A percentile compares a stretch with the other conserved stretches of the same genome.
phyloP scores from a whole-genome alignment of 2,888 invertebrate genomes.

The Biston stratarius region DNA sequence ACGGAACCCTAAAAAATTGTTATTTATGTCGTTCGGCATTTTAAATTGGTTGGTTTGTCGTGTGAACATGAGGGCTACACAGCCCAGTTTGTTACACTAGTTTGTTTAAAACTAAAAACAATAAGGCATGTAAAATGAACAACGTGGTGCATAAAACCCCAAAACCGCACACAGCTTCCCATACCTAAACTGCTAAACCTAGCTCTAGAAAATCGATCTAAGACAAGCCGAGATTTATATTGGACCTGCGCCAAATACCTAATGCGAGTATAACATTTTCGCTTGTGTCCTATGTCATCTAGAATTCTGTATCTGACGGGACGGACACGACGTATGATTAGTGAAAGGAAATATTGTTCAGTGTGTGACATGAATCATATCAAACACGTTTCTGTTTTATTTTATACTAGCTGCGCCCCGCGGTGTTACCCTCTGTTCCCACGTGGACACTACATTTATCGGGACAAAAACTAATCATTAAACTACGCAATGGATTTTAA shows the following conservation, averaged over 20 bases:
- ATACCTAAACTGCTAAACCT: neutral
- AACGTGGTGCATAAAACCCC: neutral
- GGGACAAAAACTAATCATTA: too few species aligned
- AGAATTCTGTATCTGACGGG: neutral
- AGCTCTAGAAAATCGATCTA: neutral
- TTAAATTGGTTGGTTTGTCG: too few species aligned
- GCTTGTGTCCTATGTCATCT: slow-evolving; percentile 1
- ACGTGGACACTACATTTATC: too few species aligned
- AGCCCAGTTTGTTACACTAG: neutral
- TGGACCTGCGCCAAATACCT: slow-evolving; percentile 19
- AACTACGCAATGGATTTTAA: too few species aligned
- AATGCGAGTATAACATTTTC: slow-evolving; percentile 10
- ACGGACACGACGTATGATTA: slow-evolving; percentile 1
- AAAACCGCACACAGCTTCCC: slow-evolving; percentile 1
- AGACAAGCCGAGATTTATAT: slow-evolving; percentile 7
- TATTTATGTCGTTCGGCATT: too few species aligned
- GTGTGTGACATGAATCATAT: too few species aligned
- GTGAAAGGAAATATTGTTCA: neutral
- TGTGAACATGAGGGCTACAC: neutral
- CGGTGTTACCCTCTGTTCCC: too few species aligned
- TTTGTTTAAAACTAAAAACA: neutral
- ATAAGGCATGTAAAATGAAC: neutral
- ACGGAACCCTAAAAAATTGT: too few species aligned
- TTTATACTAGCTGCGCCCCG: too few species aligned
- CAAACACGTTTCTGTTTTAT: too few species aligned